Base-by-base conservation (phyloP, 2,888 invertebrate genomes). In the Apomyelois bistriatella region DNA sequence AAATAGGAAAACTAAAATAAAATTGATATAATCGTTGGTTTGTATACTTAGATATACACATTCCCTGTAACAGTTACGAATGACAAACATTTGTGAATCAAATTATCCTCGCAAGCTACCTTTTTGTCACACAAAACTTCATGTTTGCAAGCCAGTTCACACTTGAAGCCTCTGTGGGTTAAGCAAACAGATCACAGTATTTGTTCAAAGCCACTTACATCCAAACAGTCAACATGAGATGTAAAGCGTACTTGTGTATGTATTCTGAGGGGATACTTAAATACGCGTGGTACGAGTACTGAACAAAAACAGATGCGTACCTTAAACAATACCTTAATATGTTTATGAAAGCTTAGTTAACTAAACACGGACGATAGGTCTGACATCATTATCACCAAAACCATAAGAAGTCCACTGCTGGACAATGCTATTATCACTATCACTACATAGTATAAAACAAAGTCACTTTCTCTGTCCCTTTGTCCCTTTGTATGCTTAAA, bases 171-270 rank as follows among this genome's bases (percentile, higher is more conserved):
- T 15, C 48, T 37, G 22, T 38, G 37, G 40, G 38, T 49, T 38
- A 15, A 38, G 38, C 9, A 30, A 49, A 49, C 38, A 38, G 38
- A 38, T 49, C 13, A 49, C 22, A 22, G 15, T 36, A 12, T 48
- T 48, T 35, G 22, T 37, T 17, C 37, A 48, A 1, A 22, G 36
- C 17, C 36, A 37, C 48, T 48, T 35, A 13, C 17, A 43, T 42
- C 17, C 17, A 3, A 10, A 43, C n/a, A 12, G 43, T 43, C 43
- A 43, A 43, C 22, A 43, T 6, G n/a, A 12, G 12, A 12, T 12
- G 10, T 15, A 38, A 38, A 7, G 38, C 13, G 6, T 36, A 10
- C 3, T 36, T 22, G n/a, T n/a, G n/a, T 22, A 22, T 22, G 22
- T 22, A 22, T 5, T 22, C 22, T 22, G 22, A 2, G 22, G 22